These are phyloP conservation scores for Beroe ovata DNA, from an alignment of 37 sponge, comb jelly and placozoan genomes.

Conservation along the genomic window DNA sequence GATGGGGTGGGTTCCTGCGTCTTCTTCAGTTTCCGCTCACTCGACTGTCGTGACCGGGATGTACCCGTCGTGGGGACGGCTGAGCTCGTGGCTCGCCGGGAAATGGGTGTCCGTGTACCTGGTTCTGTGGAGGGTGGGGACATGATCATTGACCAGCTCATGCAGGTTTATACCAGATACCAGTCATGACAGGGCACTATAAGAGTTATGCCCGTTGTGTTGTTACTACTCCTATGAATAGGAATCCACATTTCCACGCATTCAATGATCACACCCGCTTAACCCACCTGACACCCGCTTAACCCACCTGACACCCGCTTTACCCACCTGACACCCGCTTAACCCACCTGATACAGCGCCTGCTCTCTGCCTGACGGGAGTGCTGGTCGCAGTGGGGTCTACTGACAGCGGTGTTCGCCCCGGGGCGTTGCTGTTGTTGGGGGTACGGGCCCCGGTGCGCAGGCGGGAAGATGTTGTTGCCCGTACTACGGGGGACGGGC, in stretches of 20 bases:
- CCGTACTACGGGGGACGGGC: neutral
- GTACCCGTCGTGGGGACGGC: neutral
- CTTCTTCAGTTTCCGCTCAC: neutral
- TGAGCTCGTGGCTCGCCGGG: neutral
- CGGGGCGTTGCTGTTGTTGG: too few relatives aligned
- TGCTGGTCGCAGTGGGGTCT: conserved; percentile 27
- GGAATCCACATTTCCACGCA: too few relatives aligned
- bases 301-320: too few relatives aligned
- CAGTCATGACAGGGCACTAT: neutral
- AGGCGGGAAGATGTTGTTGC: neutral
- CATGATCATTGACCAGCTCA: too few relatives aligned
- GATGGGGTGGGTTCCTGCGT: neutral
- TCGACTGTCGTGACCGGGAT: neutral
- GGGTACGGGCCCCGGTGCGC: neutral
- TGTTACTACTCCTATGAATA: too few relatives aligned
- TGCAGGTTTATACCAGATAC: neutral
- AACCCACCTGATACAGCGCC: conserved; percentile 9
- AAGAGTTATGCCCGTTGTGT: too few relatives aligned
- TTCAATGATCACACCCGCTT: too few relatives aligned
- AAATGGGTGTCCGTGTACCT: neutral
- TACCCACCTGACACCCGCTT: too few relatives aligned
- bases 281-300: too few relatives aligned
- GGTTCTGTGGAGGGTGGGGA: neutral
- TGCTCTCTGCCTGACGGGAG: conserved; percentile 1
- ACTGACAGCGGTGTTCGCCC: too few relatives aligned